Conservation (phyloP, 2,797 vertebrate genomes). For the Epinephelus coioides region DNA sequence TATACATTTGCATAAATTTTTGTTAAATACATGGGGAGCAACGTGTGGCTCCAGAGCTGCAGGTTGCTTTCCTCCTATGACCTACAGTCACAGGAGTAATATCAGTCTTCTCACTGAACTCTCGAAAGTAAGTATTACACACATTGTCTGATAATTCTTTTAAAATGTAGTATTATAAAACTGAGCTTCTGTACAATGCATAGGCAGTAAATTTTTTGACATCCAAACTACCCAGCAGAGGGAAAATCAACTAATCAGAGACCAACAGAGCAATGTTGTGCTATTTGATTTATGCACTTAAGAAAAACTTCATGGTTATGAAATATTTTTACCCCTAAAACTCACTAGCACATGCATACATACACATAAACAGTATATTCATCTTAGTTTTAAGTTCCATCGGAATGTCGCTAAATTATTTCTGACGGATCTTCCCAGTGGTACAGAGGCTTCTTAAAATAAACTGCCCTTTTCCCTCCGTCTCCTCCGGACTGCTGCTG, state of each 20-base stretch:
- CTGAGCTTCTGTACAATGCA: not conserved
- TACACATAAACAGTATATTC: constrained; percentile 9
- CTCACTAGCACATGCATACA: not conserved
- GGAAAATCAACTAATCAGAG: not conserved
- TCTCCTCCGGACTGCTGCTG: constrained; percentile 62
- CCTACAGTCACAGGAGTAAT: too few relatives aligned
- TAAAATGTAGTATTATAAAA: not conserved
- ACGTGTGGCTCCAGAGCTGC: too few relatives aligned
- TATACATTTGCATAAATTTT: too few relatives aligned
- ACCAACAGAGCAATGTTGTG: not conserved
- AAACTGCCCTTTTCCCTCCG: constrained; percentile 73
- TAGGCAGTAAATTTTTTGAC: not conserved
- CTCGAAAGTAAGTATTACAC: not conserved
- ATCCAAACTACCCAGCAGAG: not conserved
- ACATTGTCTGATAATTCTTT: not conserved
- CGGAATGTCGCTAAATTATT: constrained; percentile 74
- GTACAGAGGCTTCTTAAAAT: constrained; percentile 73
- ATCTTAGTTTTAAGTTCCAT: constrained; percentile 58
- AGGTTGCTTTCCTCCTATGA: too few relatives aligned
- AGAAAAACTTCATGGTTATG: constrained; percentile 15
- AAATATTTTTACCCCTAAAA: constrained; percentile 6
- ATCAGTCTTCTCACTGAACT: not conserved
- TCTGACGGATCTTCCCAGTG: constrained; percentile 72
- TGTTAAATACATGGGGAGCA: too few relatives aligned
- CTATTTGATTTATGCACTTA: constrained; percentile 17